Percentiles rank a stretch among this genome's conserved stretches.
phyloP scores from a whole-genome alignment of 2,113 vertebrate species.

The Eubucco bourcierii region DNA sequence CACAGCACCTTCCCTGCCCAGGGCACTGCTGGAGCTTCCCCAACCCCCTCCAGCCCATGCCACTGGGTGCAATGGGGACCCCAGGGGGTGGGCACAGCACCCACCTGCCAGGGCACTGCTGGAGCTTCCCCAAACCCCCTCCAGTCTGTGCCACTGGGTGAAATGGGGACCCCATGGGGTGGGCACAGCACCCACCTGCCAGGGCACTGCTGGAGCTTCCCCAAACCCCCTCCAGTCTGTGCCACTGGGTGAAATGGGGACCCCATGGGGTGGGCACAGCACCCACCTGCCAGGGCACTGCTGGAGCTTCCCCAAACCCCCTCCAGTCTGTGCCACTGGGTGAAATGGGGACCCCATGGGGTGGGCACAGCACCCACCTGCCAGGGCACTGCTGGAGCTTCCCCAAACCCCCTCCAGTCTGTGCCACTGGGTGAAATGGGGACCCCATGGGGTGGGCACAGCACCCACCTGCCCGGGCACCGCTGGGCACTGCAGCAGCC shows the following conservation, averaged over 20 bases:
- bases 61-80: neutral
- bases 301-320: neutral
- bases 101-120: neutral
- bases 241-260: neutral
- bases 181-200: rapidly evolving
- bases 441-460: rapidly evolving
- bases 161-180: rapidly evolving
- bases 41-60: neutral
- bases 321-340: neutral
- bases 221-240: neutral
- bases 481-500: neutral
- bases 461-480: conserved; percentile 55
- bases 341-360: rapidly evolving
- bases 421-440: neutral
- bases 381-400: neutral
- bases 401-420: neutral
- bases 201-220: neutral
- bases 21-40: neutral
- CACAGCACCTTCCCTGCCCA: rapidly evolving
- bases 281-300: too few relatives aligned
- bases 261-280: rapidly evolving
- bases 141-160: neutral
- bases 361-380: rapidly evolving
- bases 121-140: neutral
- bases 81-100: rapidly evolving